Conservation (phyloP, 2,797 vertebrate species). For the Pipistrellus kuhlii region DNA sequence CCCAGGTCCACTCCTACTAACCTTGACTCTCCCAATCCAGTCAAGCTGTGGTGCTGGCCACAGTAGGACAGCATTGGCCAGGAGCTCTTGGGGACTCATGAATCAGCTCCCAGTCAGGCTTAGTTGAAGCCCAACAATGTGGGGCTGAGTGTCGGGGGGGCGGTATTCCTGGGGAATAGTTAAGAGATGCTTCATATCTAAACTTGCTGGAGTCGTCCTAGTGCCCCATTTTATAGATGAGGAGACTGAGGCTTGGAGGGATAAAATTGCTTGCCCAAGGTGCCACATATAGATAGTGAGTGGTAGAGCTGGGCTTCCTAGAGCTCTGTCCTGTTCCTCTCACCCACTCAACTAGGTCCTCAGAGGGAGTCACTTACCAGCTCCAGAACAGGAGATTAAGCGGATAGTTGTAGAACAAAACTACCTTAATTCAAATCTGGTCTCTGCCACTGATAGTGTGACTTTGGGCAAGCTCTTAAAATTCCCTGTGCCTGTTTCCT, state of each 20-base stretch:
- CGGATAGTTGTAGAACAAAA: not conserved
- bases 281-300: not conserved
- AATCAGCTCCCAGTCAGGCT: not conserved
- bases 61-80: not conserved
- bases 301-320: not conserved
- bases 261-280: not conserved
- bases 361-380: not conserved
- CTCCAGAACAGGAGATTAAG: not conserved
- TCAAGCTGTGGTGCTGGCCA: not conserved
- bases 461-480: not conserved
- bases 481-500: constrained; percentile 12
- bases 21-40: not conserved
- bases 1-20: no score
- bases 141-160: not conserved
- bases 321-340: not conserved
- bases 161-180: not conserved
- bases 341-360: not conserved
- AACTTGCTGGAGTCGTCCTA: not conserved
- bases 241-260: not conserved
- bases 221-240: constrained; percentile 14
- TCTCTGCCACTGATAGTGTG: not conserved
- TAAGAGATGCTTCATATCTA: not conserved
- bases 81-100: not conserved
- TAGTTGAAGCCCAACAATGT: not conserved
- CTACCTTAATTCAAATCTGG: not conserved